phyloP scores from a whole-genome alignment of 1,140 invertebrate species.

The Drosophila yakuba region DNA sequence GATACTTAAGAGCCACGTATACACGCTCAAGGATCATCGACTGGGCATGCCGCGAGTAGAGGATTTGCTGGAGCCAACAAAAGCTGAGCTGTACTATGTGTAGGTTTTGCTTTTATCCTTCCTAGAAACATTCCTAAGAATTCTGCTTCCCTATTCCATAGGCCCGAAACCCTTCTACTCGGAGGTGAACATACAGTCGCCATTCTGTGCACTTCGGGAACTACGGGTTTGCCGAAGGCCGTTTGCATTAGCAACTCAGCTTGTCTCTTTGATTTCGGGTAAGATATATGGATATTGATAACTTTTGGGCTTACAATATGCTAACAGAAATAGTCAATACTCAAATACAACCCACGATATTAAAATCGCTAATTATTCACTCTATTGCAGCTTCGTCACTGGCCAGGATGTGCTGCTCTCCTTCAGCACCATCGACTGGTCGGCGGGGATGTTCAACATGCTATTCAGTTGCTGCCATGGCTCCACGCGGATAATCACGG shows the following conservation, averaged over 20 bases:
- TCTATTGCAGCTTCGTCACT: slow-evolving; percentile 67
- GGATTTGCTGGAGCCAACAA: slow-evolving; percentile 74
- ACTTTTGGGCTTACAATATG: too few relatives aligned
- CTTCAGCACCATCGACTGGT: slow-evolving; percentile 81
- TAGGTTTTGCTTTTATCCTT: slow-evolving; percentile 19
- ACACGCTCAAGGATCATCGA: slow-evolving; percentile 73
- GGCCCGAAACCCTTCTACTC: slow-evolving; percentile 64
- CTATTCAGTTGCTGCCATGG: slow-evolving; percentile 73
- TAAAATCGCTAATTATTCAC: too few relatives aligned
- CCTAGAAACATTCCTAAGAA: too few relatives aligned
- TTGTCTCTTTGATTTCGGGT: slow-evolving; percentile 80
- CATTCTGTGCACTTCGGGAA: slow-evolving; percentile 88
- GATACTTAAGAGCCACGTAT: slow-evolving; percentile 69
- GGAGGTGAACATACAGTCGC: slow-evolving; percentile 77
- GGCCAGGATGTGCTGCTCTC: slow-evolving; percentile 77
- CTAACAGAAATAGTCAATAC: too few relatives aligned
- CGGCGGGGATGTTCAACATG: slow-evolving; percentile 76
- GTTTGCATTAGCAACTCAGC: slow-evolving; percentile 89
- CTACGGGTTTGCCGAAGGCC: slow-evolving; percentile 92
- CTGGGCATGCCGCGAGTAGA: slow-evolving; percentile 64
- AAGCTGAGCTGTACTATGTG: slow-evolving; percentile 68
- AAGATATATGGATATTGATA: neutral
- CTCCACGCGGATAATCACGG: slow-evolving; percentile 76
- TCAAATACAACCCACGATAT: too few relatives aligned
- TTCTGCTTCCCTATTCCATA: slow-evolving; percentile 1